Evolutionary conservation across 2,113 vertebrate species (phyloP).

Genomic region (Sebastes fasciatus): DNA sequence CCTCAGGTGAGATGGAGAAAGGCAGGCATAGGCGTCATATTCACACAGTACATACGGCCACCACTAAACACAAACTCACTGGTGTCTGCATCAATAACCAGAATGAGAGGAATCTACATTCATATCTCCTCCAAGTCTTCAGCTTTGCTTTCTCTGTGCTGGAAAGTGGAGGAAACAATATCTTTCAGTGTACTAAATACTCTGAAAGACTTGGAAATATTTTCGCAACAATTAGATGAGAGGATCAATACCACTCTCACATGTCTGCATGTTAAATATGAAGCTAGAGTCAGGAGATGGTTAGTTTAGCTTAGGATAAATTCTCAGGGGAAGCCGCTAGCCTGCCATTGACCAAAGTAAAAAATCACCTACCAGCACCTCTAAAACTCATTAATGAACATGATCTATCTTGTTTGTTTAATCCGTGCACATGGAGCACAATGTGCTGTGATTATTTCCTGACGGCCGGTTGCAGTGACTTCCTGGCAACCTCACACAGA

Average conservation of each 20-base stretch:
- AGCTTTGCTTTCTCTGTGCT: background rate
- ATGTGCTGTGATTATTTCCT: background rate
- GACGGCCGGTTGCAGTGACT: background rate
- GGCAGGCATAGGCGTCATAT: background rate
- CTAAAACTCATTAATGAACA: background rate
- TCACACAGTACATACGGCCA: background rate
- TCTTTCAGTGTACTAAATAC: background rate
- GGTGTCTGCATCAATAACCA: background rate
- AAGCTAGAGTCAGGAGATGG: background rate
- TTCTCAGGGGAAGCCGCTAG: background rate
- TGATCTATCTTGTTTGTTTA: background rate
- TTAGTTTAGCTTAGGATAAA: background rate
- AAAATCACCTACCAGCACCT: too few species aligned
- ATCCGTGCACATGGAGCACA: background rate
- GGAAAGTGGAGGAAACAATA: background rate
- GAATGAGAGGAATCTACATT: background rate
- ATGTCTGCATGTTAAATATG: background rate
- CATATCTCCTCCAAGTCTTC: background rate
- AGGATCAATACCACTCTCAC: background rate
- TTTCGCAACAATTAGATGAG: background rate
- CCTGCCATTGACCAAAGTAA: background rate
- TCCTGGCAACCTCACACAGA: background rate
- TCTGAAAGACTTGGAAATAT: background rate
- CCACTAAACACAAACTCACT: background rate
- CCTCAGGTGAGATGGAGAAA: slow-evolving; percentile 86